Base-by-base conservation (phyloP, 1,140 invertebrate species). In the Rhagoletis zephyria region DNA sequence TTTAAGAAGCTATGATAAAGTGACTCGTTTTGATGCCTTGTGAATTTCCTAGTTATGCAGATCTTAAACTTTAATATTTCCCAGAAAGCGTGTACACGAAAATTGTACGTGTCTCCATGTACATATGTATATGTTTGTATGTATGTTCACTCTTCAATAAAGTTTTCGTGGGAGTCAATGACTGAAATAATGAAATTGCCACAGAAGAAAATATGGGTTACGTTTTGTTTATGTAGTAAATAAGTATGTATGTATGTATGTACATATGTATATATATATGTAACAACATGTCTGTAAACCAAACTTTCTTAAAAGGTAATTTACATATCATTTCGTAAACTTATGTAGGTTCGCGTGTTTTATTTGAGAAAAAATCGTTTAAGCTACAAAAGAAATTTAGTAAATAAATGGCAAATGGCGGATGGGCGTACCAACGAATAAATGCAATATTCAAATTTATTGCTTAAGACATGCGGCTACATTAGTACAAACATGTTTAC, bases 251-350 rank as follows among this genome's bases (percentile, higher is more conserved):
- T 12, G 10, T 42, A 67, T 56, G 51, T 56, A 9, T 56, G 9
- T 56, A 56, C 4, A 56, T 9, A 56, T 56, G 51, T 56, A 56
- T 0, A 6, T 63, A 63, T 16, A n/a, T 63, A 14, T 63, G 61
- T 63, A n/a, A 14, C 30, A 30, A 30, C 30, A 30, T 30, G 30
- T 30, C 30, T 1, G 30, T 30, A 30, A 30, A 30, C 12, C 61
- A 56, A 67, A 30, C 4, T 45, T 74, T 81, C 12, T 16, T 30
- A 51, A 63, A 10, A 81, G 30, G 74, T 56, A 81, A 56, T 48
- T 81, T 81, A 48, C 19, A 81, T 81, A 56, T 56, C 45, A 81
- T 81, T 81, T 51, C 48, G 74, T 81, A 56, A 81, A 81, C 14
- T 81, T n/a, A 30, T 30, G 30, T 30, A 48, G 74, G 45, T 10